Base-by-base conservation (phyloP, 1,140 invertebrate species). In the Lepidurus apus region DNA sequence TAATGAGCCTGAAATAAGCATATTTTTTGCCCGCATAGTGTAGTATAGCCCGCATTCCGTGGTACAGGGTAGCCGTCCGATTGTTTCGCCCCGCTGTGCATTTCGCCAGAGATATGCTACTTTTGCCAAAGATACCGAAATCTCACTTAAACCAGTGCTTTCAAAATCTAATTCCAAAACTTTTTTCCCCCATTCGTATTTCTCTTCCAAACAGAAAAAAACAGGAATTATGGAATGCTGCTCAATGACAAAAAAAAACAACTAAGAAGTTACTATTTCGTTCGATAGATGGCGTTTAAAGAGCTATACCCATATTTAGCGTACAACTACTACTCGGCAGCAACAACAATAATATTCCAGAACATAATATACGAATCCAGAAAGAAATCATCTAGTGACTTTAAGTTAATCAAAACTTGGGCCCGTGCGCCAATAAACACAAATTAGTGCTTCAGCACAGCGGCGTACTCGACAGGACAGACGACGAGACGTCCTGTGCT, bases 121-220 rank as follows among this genome's bases (percentile, higher is more conserved):
- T 21, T 47, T 26, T 74, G 81, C 81, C 76, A 80, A 79, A 13
- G 89, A 88, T 45, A 89, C 87, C 11, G 84, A 81, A 53, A 84
- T 85, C 90, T 90, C 0, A 84, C 84, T 45, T 86, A 82, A 4
- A 77, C 81, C 43, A 87, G 80, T 0, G 83, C 73, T 0, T 90
- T 88, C 1, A 88, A 84, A 42, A 76, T 84, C 83, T 88, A 79
- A 85, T 84, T 75, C 74, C 4, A 73, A 81, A 13, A 74, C 75
- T 0, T 90, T 89, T 84, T 93, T 93, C 1, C 92, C 92, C 89
- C 91, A 93, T 83, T 93, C 92, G 84, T 87, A 93, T 7, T 89
- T 85, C 81, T 93, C 90, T 83, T 96, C 93, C 90, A 95, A 81
- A 26, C 82, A 80, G 77, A 44, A 77, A 79, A 78, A 74, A 74